Percentiles rank a stretch among this genome's conserved stretches.
Evolutionary conservation across 2,113 vertebrate species (phyloP).

Genomic region (Cebidichthys violaceus): DNA sequence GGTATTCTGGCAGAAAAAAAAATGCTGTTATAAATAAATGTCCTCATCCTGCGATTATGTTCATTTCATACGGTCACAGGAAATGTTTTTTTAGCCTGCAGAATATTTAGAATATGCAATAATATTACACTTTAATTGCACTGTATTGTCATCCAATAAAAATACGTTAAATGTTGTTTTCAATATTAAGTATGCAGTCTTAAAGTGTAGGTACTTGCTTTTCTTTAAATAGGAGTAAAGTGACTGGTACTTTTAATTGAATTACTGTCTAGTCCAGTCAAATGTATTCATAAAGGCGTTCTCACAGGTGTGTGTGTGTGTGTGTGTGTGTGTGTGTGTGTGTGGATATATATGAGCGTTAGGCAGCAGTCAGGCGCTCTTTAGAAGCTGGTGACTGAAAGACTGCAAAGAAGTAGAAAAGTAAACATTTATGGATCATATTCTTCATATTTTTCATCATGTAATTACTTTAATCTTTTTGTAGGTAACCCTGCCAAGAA

Average conservation of each 20-base stretch:
- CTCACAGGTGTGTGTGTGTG: slow-evolving; percentile 5
- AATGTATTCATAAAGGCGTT: not conserved
- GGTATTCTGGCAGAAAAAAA: not conserved
- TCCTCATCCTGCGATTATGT: not conserved
- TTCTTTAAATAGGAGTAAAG: not conserved
- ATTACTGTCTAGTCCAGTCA: not conserved
- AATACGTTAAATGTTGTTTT: not conserved
- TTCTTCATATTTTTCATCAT: slow-evolving; percentile 38
- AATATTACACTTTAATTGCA: not conserved
- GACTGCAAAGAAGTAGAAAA: slow-evolving; percentile 32
- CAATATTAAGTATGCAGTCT: not conserved
- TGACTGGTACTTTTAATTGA: not conserved
- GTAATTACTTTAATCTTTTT: slow-evolving; percentile 7
- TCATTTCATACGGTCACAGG: not conserved
- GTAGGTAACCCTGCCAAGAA: not conserved
- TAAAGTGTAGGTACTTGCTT: not conserved
- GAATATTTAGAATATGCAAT: not conserved
- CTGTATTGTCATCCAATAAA: not conserved
- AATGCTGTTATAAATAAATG: too few relatives aligned
- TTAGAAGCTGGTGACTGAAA: slow-evolving; percentile 44
- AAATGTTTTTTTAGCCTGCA: not conserved
- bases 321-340: too few relatives aligned
- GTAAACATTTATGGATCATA: slow-evolving; percentile 45
- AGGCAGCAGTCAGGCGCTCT: not conserved
- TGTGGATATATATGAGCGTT: not conserved